Conservation (phyloP, 2,113 vertebrate species). For the Athene cunicularia region DNA sequence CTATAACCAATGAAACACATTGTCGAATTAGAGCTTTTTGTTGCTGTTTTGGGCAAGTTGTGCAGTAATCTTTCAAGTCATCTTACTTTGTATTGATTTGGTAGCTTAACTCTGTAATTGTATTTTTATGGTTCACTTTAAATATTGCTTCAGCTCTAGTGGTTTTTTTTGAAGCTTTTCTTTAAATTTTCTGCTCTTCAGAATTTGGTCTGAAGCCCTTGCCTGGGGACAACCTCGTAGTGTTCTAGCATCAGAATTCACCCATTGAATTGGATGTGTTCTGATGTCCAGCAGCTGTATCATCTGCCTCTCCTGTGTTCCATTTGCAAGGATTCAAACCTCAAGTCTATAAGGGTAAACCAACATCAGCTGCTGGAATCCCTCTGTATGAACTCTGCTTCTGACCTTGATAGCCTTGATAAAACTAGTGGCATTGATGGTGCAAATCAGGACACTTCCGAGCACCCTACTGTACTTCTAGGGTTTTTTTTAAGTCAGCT, state of each 20-base stretch:
- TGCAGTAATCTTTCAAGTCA: neutral
- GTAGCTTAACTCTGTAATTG: neutral
- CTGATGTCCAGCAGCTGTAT: neutral
- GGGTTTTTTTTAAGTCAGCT: neutral
- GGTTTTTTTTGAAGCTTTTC: neutral
- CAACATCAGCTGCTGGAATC: neutral
- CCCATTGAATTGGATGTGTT: neutral
- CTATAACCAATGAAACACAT: neutral
- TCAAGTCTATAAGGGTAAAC: neutral
- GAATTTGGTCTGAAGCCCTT: neutral
- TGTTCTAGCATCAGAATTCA: neutral
- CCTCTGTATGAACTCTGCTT: neutral
- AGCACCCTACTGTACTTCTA: neutral
- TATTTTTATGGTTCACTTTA: neutral
- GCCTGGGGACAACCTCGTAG: neutral
- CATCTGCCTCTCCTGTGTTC: neutral
- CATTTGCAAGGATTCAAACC: neutral
- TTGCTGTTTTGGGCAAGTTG: neutral
- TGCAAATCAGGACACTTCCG: neutral
- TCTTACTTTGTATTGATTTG: neutral
- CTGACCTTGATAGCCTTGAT: neutral
- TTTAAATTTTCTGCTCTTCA: neutral
- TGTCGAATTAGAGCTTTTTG: neutral
- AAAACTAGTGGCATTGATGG: neutral
- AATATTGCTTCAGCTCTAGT: neutral